phyloP scores from a whole-genome alignment of 2,113 vertebrate species.

The Mesocricetus auratus region DNA sequence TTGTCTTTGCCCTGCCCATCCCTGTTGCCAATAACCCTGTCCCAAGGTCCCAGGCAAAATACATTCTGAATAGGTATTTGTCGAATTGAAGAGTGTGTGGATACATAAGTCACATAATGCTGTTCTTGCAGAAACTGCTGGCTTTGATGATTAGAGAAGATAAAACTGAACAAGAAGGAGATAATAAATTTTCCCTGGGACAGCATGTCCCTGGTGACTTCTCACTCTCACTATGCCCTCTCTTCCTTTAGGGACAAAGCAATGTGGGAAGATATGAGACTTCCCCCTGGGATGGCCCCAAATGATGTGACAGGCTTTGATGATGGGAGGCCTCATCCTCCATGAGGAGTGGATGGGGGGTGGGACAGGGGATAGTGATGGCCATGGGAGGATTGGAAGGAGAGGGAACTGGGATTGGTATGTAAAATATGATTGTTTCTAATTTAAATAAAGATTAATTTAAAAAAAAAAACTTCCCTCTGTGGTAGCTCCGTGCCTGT shows the following conservation, averaged over 20 bases:
- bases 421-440: too few relatives aligned
- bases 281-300: neutral
- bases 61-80: too few relatives aligned
- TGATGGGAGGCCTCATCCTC: too few relatives aligned
- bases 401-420: too few relatives aligned
- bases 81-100: neutral
- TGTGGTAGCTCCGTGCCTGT: neutral
- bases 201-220: neutral
- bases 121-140: neutral
- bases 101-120: neutral
- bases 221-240: neutral
- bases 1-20: neutral
- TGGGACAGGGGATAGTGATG: too few relatives aligned
- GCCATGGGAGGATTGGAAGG: too few relatives aligned
- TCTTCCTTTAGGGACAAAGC: neutral
- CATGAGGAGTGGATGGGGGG: too few relatives aligned
- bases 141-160: slow-evolving; percentile 7
- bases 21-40: neutral
- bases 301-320: too few relatives aligned
- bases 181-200: neutral
- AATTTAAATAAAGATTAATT: too few relatives aligned
- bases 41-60: neutral
- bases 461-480: too few relatives aligned
- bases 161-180: neutral
- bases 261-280: neutral